Evolutionary conservation across 2,888 invertebrate genomes (phyloP).

Genomic region (Marasmarcha lunaedactyla): DNA sequence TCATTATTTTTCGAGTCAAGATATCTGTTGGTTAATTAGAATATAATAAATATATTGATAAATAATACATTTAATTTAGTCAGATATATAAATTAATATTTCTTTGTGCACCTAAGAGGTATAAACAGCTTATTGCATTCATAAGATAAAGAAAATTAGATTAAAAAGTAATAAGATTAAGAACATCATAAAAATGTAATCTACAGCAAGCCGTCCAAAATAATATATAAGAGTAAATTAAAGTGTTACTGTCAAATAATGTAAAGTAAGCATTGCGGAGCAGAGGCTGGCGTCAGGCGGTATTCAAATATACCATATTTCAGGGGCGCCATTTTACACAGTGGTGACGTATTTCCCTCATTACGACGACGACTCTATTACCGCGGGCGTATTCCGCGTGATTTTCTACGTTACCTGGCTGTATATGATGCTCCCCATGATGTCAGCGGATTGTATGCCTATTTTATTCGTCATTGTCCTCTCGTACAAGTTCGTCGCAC

Average conservation of each 20-base stretch:
- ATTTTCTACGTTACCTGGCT: slow-evolving; percentile 52
- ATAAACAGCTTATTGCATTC: too few relatives aligned
- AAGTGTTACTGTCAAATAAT: neutral
- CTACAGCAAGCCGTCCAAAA: too few relatives aligned
- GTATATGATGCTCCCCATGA: slow-evolving; percentile 60
- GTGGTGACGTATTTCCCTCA: slow-evolving; percentile 50
- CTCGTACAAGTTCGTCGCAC: slow-evolving; percentile 44
- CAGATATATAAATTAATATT: too few relatives aligned
- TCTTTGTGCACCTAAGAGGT: too few relatives aligned
- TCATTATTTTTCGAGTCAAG: too few relatives aligned
- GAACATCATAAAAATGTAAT: too few relatives aligned
- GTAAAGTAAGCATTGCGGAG: neutral
- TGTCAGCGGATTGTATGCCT: slow-evolving; percentile 53
- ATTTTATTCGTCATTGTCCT: slow-evolving; percentile 45
- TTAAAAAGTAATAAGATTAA: too few relatives aligned
- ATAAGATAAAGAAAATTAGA: too few relatives aligned
- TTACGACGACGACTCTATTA: slow-evolving; percentile 35
- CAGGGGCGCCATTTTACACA: slow-evolving; percentile 50
- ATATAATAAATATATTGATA: too few relatives aligned
- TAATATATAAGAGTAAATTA: neutral
- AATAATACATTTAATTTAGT: too few relatives aligned
- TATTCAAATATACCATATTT: too few relatives aligned
- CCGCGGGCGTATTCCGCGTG: slow-evolving; percentile 33
- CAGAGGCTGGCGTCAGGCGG: neutral
- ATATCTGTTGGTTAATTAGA: too few relatives aligned